Percentiles rank a stretch among this genome's conserved stretches.
These are phyloP conservation scores for Marmota flaviventris DNA, from an alignment of 2,113 vertebrate species.

Conservation along the genomic window DNA sequence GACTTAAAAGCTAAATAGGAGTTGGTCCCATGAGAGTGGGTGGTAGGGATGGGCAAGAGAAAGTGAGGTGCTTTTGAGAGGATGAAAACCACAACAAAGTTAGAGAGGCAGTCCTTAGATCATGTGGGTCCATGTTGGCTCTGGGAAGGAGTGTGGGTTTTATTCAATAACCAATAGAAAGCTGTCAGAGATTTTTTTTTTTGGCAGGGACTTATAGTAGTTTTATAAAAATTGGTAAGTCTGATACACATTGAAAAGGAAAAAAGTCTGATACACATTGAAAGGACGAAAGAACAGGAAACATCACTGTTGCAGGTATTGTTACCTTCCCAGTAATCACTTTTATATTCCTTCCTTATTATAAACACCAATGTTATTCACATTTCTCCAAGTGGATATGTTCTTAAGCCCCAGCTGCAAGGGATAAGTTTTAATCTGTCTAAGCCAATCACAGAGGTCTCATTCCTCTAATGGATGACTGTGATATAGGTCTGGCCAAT, in stretches of 20 bases:
- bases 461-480: neutral
- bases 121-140: neutral
- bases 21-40: neutral
- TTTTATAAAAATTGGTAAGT: constrained; percentile 37
- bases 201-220: neutral
- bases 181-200: constrained; percentile 1
- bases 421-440: neutral
- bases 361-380: neutral
- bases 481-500: neutral
- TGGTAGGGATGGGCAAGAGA: neutral
- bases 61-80: constrained; percentile 16
- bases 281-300: neutral
- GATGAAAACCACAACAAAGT: neutral
- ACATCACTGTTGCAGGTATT: neutral
- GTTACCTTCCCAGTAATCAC: constrained; percentile 1
- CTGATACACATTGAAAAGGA: neutral
- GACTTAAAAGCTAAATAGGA: neutral
- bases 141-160: neutral
- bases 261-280: neutral
- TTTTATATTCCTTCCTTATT: neutral
- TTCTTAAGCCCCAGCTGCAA: neutral
- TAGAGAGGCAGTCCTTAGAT: neutral
- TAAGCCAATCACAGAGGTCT: neutral
- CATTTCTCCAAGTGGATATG: neutral
- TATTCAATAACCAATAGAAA: neutral